Evolutionary conservation across 2,113 vertebrate genomes (phyloP).

Genomic region (Microcebus griseorufus): DNA sequence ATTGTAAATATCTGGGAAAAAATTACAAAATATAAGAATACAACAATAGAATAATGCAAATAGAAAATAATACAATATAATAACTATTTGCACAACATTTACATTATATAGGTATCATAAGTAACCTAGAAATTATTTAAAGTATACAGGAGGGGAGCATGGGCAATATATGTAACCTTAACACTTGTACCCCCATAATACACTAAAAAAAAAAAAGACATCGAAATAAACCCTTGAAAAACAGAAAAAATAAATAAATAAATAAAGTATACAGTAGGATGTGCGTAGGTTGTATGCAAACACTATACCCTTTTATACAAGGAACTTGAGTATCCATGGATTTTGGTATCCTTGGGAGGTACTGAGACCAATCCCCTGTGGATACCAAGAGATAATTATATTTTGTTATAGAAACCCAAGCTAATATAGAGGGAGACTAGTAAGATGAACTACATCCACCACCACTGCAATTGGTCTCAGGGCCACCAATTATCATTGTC

Average conservation of each 20-base stretch:
- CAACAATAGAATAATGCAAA: not conserved
- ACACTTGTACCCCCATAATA: too few relatives aligned
- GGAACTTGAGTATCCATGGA: not conserved
- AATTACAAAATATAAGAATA: not conserved
- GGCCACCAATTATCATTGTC: not conserved
- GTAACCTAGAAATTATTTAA: not conserved
- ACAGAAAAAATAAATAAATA: too few relatives aligned
- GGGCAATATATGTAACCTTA: too few relatives aligned
- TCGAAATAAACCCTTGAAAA: too few relatives aligned
- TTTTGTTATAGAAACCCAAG: not conserved
- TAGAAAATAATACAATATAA: not conserved
- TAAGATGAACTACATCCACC: not conserved
- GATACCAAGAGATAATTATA: not conserved
- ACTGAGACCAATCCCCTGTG: not conserved
- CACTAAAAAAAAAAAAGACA: too few relatives aligned
- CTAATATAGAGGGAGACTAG: not conserved
- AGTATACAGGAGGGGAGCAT: not conserved
- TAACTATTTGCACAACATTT: not conserved
- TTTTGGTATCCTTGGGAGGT: not conserved
- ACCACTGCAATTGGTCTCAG: not conserved
- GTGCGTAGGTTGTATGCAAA: not conserved
- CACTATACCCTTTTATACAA: not conserved
- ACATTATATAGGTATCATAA: not conserved
- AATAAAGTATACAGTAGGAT: not conserved
- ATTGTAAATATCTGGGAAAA: not conserved